Base-by-base conservation (phyloP, 1,140 invertebrate genomes). In the Linepithema humile region DNA sequence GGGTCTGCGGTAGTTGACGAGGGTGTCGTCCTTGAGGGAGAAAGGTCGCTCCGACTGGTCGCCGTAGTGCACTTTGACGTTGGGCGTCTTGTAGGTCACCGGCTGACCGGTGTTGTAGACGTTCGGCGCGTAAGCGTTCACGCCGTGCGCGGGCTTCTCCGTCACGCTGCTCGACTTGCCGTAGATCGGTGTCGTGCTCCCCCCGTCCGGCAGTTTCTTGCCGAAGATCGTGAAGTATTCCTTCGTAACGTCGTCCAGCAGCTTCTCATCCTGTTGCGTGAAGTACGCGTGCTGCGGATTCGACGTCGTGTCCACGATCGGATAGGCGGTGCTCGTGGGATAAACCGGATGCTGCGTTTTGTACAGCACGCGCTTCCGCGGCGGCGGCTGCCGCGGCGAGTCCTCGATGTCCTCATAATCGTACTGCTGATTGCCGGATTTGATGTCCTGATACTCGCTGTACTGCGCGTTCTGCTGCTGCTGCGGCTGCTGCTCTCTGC, bases 201-300 rank as follows among this genome's bases (percentile, higher is more conserved):
- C 92, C 85, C 94, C 94, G 62, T 95, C 95, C 3, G 88, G 86
- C 0, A 97, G 88, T 91, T 97, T 97, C 87, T 97, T 96, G 0
- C 97, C 97, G 85, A 97, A 97, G 80, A 96, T 95, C 32, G 96
- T 97, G 85, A 97, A 97, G 65, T 97, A 97, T 85, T 97, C 96
- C 89, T 96, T 97, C 2, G 97, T 97, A 10, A 96, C 96, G 84
- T 97, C 96, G 84, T 97, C 97, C 48, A 97, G 93, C 38, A 96
- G 95, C 45, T 95, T 95, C 83, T 96, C 96, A 59, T 97, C 96
- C 74, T 97, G 96, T 89, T 96, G 96, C 0, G 96, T 97, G 89
- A 96, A 97, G 86, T 96, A 97, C 1, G 95, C 95, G 82, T 96
- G 95, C 69, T 96, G 95, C 4, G 96, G 96, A 88, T 96, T 96